Evolutionary conservation across 64 coral and sea anemone species (phyloP), one percentile per base, ranked within the genome.

Genomic region (Hydrozoanthus tunicans): DNA sequence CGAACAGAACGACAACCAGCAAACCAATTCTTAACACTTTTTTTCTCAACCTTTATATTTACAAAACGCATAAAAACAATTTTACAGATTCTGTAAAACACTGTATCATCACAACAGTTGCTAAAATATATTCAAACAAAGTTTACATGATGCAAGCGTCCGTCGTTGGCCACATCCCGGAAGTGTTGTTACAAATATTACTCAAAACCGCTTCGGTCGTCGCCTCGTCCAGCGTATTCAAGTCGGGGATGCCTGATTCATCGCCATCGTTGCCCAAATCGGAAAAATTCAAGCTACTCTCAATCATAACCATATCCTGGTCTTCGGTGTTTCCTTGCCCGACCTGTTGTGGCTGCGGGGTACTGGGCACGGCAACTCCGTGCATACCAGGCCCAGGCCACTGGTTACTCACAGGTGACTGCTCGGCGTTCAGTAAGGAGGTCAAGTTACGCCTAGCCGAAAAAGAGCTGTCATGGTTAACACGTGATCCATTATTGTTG

Each of bases 181-280:
- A 93, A 70, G 95, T 96, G 53, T 96, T 96, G 83, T 96, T 96
- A 74, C 95, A 96, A 96, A 96, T 96, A 58, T 94, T 96, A 14
- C 95, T 96, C 9, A 96, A 62, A 14, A 96, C 95, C 57, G 91
- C 94, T 51, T 96, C 94, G 3, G 94, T 90, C 12, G 94, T 96
- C 5, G 92, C 95, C 10, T 96, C 95, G 83, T 94, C 92, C 51
- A 96, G 77, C 11, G 92, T 92, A 52, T 96, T 96, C 14, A 96
- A 76, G 75, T 96, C 95, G 6, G 95, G 93, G 6, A 96, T 81
- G 66, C 90, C 91, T 5, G 84, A 74, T 57, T 90, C 84, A 58
- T 96, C 95, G 25, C 93, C 86, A 14, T 96, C 92, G 64, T 90
- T 94, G 58, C 86, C 86, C 9, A 96, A 63, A 90, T 96, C 95